These are phyloP conservation scores for Laupala kohalensis DNA, from an alignment of 1,140 invertebrate species.

Conservation along the genomic window DNA sequence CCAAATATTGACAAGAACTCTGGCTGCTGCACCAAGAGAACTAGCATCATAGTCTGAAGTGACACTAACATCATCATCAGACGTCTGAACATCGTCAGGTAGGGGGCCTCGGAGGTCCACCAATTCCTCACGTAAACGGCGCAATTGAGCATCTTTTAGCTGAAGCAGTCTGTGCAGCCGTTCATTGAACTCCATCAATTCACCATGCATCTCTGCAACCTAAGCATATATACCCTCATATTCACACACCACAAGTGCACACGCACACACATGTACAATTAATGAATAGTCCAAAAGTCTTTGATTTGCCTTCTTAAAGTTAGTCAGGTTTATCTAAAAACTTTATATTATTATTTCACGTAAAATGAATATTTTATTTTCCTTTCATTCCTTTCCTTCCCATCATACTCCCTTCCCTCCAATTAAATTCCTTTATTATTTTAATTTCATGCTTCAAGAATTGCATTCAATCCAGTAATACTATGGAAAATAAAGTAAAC, in stretches of 20 bases:
- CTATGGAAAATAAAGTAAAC: no score
- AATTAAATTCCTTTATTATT: no score
- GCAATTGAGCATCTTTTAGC: slow-evolving; percentile 47
- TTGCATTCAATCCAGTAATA: no score
- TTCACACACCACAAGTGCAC: neutral
- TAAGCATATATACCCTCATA: slow-evolving; percentile 22
- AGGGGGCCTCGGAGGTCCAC: slow-evolving; percentile 54
- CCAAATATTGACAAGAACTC: slow-evolving; percentile 69
- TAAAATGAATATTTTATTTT: no score
- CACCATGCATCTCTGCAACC: slow-evolving; percentile 93
- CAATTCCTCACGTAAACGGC: slow-evolving; percentile 49
- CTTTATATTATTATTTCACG: no score
- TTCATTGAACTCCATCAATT: slow-evolving; percentile 88
- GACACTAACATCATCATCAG: slow-evolving; percentile 22
- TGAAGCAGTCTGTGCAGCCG: slow-evolving; percentile 39
- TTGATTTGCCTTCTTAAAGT: no score
- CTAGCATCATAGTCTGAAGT: slow-evolving; percentile 17
- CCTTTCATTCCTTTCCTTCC: no score
- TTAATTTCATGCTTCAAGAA: no score
- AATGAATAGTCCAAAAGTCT: no score
- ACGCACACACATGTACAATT: no score
- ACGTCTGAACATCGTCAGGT: slow-evolving; percentile 31
- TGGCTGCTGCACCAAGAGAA: slow-evolving; percentile 20
- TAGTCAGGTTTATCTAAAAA: no score
- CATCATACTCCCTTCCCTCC: no score